Conservation (phyloP, 2,888 invertebrate genomes). For the Megalurothrips usitatus region DNA sequence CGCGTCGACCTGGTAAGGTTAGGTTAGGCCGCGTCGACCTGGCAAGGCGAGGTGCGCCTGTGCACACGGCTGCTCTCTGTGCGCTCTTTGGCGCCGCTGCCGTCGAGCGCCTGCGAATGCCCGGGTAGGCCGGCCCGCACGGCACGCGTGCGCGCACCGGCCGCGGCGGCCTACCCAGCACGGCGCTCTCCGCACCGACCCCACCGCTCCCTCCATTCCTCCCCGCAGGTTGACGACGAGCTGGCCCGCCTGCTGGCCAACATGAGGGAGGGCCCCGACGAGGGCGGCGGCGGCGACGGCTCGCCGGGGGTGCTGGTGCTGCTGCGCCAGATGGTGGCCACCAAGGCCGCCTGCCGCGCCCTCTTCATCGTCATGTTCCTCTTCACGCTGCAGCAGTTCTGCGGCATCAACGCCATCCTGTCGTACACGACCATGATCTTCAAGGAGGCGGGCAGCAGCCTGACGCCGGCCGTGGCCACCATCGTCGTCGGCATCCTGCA, state of each 20-base stretch:
- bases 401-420: constrained; percentile 49
- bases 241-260: constrained; percentile 40
- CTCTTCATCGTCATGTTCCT: constrained; percentile 45
- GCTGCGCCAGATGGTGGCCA: constrained; percentile 45
- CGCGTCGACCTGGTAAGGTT: constrained; percentile 35
- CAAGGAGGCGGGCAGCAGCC: constrained; percentile 54
- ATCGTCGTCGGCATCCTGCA: constrained; percentile 49
- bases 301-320: constrained; percentile 31
- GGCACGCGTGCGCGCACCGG: too few relatives aligned
- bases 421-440: constrained; percentile 44
- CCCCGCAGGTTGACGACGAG: constrained; percentile 40
- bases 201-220: too few relatives aligned
- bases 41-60: too few relatives aligned
- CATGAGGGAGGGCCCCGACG: constrained; percentile 39
- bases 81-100: too few relatives aligned
- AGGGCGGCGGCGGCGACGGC: constrained; percentile 34
- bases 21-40: too few relatives aligned
- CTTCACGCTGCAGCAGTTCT: constrained; percentile 47
- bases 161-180: too few relatives aligned
- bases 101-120: too few relatives aligned
- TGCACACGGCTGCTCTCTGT: too few relatives aligned
- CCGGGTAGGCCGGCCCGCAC: too few relatives aligned
- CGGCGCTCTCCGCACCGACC: neutral
- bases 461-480: constrained; percentile 56
- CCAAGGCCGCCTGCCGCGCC: constrained; percentile 45